Evolutionary conservation across 2,888 invertebrate species (phyloP).

Genomic region (Acanthosoma haemorrhoidale): DNA sequence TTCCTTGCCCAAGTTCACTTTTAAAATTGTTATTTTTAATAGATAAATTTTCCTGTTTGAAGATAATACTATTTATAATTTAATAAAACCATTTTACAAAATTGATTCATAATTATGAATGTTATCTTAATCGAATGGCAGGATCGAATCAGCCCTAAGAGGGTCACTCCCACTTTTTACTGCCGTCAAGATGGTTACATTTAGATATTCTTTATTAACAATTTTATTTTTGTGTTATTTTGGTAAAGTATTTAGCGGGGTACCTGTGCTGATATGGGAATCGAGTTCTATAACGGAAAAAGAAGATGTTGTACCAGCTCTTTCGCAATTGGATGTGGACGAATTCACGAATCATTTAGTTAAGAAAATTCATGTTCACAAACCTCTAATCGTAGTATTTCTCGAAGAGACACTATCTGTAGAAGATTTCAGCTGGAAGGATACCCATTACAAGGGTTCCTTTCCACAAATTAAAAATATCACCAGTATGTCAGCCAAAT

Average conservation of each 20-base stretch:
- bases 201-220: not conserved
- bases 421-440: constrained; percentile 55
- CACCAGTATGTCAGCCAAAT: constrained; percentile 36
- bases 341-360: constrained; percentile 43
- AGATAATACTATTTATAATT: too few species aligned
- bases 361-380: constrained; percentile 45
- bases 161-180: constrained; percentile 27
- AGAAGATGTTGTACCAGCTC: constrained; percentile 37
- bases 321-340: constrained; percentile 37
- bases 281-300: constrained; percentile 37
- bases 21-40: too few species aligned
- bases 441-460: constrained; percentile 45
- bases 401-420: constrained; percentile 54
- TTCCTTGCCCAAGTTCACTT: too few species aligned
- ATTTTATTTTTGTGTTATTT: not conserved
- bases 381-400: constrained; percentile 51
- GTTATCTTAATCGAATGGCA: too few species aligned
- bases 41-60: too few species aligned
- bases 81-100: too few species aligned
- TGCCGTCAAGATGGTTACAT: not conserved
- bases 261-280: constrained; percentile 41
- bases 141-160: not conserved
- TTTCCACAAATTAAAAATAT: constrained; percentile 40
- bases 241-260: constrained; percentile 28
- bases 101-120: too few species aligned